Evolutionary conservation across 2,797 vertebrate species (phyloP).

Genomic region (Xenopus petersii): DNA sequence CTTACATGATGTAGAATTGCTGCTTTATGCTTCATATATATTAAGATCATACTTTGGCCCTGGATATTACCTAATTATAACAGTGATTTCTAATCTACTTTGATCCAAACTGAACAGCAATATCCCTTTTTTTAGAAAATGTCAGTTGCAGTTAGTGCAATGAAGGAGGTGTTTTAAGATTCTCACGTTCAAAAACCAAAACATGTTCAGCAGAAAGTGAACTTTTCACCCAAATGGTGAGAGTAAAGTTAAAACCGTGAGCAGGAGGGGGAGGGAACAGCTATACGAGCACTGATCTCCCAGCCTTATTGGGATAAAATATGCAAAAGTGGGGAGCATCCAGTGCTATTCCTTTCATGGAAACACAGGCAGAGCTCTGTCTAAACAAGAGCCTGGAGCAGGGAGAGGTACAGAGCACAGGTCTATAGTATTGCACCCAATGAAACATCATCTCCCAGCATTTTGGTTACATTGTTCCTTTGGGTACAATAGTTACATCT

Average conservation of each 20-base stretch:
- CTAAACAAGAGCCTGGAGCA: constrained; percentile 42
- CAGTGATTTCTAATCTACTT: too few species aligned
- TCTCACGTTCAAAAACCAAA: too few species aligned
- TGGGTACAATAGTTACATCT: too few species aligned
- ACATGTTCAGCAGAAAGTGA: constrained; percentile 1
- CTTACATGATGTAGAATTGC: too few species aligned
- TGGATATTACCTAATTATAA: too few species aligned
- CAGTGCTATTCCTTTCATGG: constrained; percentile 47
- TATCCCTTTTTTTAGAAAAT: not conserved
- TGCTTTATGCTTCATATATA: too few species aligned
- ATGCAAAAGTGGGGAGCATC: constrained; percentile 60
- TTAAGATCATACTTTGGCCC: too few species aligned
- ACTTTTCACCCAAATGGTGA: constrained; percentile 34
- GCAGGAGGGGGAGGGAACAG: constrained; percentile 2
- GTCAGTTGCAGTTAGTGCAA: not conserved
- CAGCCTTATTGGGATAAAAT: constrained; percentile 76
- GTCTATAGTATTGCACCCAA: not conserved
- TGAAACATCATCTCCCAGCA: not conserved
- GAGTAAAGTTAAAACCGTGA: constrained; percentile 21
- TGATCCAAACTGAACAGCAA: not conserved
- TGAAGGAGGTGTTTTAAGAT: not conserved
- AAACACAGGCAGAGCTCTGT: constrained; percentile 33
- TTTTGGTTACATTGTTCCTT: too few species aligned
- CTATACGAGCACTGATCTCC: constrained; percentile 44
- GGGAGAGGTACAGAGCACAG: not conserved